phyloP scores from a whole-genome alignment of 2,888 invertebrate species.

The Yponomeuta cagnagella region DNA sequence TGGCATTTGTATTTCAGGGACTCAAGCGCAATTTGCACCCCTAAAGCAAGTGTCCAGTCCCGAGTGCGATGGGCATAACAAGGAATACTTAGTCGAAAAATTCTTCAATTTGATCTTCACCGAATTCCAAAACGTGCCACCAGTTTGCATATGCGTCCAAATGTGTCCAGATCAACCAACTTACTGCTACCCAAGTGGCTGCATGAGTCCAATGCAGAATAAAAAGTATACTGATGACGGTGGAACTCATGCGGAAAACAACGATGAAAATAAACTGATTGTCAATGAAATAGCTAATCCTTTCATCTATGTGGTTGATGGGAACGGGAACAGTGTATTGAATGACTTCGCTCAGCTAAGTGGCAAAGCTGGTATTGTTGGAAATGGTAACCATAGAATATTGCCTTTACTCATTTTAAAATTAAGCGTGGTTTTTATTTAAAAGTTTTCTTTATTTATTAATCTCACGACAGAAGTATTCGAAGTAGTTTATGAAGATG shows the following conservation, averaged over 20 bases:
- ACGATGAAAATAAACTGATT: constrained; percentile 30
- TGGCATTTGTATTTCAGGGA: background rate
- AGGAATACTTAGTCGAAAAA: constrained; percentile 42
- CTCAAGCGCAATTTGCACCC: background rate
- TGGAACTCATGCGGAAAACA: constrained; percentile 22
- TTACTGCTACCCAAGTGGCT: constrained; percentile 62
- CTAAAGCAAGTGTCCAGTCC: background rate
- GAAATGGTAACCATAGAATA: background rate
- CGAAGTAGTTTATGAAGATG: too few species aligned
- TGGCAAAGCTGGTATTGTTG: background rate
- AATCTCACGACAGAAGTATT: too few species aligned
- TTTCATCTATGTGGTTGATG: background rate
- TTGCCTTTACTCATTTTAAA: too few species aligned
- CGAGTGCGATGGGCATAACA: constrained; percentile 34
- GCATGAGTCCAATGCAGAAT: constrained; percentile 30
- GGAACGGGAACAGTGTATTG: background rate
- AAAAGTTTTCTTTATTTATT: too few species aligned
- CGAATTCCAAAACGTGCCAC: constrained; percentile 49
- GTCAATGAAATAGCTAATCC: constrained; percentile 18
- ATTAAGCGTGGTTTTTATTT: too few species aligned
- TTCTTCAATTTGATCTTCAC: constrained; percentile 58
- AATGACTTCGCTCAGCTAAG: background rate
- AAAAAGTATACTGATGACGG: constrained; percentile 15
- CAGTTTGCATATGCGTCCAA: constrained; percentile 57
- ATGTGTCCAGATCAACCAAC: constrained; percentile 53